These are phyloP conservation scores for Asobara japonica DNA, from an alignment of 1,140 invertebrate species.

Conservation along the genomic window DNA sequence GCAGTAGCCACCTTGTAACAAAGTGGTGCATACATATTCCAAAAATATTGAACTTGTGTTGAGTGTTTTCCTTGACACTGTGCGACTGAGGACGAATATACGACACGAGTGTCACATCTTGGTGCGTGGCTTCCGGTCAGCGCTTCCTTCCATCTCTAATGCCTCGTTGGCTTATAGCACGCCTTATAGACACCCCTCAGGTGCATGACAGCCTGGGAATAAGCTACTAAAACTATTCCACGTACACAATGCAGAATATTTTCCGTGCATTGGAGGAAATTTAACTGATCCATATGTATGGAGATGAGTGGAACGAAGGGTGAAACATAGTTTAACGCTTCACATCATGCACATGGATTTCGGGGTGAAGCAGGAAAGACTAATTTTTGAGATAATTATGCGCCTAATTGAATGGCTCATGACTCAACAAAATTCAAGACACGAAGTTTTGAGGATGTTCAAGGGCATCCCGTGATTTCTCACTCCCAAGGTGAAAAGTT, in stretches of 20 bases:
- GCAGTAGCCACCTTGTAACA: background rate
- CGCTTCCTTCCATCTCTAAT: slow-evolving; percentile 58
- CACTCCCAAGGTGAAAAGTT: too few species aligned
- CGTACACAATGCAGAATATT: background rate
- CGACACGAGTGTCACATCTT: slow-evolving; percentile 52
- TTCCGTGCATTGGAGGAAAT: background rate
- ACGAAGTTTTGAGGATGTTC: too few species aligned
- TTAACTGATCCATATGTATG: too few species aligned
- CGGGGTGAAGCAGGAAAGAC: background rate
- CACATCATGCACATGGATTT: background rate
- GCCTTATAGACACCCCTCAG: background rate
- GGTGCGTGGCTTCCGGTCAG: slow-evolving; percentile 58
- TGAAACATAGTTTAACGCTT: background rate
- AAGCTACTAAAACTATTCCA: background rate
- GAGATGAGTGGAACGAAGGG: background rate
- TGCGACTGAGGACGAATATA: background rate
- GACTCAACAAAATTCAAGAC: too few species aligned
- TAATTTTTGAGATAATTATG: background rate
- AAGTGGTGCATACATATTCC: background rate
- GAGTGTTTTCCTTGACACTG: background rate
- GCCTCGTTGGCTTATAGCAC: slow-evolving; percentile 12
- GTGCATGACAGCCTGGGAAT: background rate
- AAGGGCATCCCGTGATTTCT: too few species aligned
- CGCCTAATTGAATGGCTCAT: background rate
- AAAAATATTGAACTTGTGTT: background rate